Evolutionary conservation across 1,140 invertebrate species (phyloP).

Genomic region (Lucilia sericata): DNA sequence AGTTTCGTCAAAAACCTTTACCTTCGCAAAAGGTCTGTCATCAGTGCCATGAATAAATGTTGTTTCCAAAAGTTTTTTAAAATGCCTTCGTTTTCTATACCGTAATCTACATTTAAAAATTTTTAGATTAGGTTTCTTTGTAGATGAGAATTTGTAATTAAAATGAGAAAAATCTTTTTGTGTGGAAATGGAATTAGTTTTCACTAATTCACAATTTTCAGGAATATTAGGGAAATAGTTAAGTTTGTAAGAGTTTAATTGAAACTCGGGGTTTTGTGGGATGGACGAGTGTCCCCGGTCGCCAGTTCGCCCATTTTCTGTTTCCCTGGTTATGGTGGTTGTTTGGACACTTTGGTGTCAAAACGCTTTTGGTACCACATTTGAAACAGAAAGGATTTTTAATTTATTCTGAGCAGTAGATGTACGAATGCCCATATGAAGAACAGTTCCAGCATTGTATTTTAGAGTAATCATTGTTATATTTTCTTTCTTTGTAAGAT

Average conservation of each 20-base stretch:
- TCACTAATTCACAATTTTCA: background rate
- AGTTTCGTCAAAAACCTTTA: background rate
- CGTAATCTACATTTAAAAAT: background rate
- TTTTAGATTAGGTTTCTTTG: too few species aligned
- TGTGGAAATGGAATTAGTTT: background rate
- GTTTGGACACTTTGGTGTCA: background rate
- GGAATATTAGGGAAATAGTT: background rate
- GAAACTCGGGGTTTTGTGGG: slow-evolving; percentile 11
- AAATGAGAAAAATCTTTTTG: background rate
- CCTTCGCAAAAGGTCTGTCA: slow-evolving; percentile 18
- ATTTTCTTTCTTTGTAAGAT: background rate
- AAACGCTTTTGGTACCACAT: background rate
- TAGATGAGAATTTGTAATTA: background rate
- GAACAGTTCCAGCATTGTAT: background rate
- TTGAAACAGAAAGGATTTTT: background rate
- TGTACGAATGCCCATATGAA: background rate
- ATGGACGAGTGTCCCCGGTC: background rate
- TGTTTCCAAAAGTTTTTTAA: background rate
- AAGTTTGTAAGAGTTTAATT: background rate
- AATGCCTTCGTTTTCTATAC: background rate
- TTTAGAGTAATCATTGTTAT: background rate
- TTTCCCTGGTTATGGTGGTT: too few species aligned
- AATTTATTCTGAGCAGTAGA: background rate
- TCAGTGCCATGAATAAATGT: background rate
- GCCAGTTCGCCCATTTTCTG: too few species aligned